Conservation (phyloP, 2,113 vertebrate species). For the Thalassarche chlororhynchos region DNA sequence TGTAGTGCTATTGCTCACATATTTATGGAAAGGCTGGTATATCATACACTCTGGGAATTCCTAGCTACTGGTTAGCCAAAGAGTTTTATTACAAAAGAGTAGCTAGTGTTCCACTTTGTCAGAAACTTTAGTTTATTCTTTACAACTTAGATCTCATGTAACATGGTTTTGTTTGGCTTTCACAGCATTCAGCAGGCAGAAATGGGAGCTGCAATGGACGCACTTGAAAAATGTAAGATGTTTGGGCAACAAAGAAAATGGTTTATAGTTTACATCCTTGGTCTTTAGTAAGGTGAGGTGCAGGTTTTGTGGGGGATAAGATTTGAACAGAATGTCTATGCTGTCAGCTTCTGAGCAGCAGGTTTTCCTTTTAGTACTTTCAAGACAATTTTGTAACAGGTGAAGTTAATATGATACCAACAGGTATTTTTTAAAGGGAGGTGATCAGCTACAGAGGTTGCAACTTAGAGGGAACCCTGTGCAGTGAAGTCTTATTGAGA, state of each 20-base stretch:
- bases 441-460: not conserved
- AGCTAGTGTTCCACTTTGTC: not conserved
- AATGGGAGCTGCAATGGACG: conserved; percentile 99
- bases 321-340: not conserved
- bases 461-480: not conserved
- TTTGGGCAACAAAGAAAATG: not conserved
- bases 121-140: not conserved
- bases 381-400: not conserved
- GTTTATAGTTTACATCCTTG: not conserved
- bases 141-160: not conserved
- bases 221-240: conserved; percentile 97
- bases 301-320: conserved; percentile 5
- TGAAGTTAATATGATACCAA: not conserved
- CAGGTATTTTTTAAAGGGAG: not conserved
- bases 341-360: conserved; percentile 5
- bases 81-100: not conserved
- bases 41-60: not conserved
- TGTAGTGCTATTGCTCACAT: not conserved
- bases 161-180: conserved; percentile 42
- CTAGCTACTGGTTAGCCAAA: not conserved
- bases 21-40: not conserved
- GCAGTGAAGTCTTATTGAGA: not conserved
- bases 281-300: not conserved
- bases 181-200: conserved; percentile 97
- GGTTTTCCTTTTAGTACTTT: conserved; percentile 11